These are phyloP conservation scores for Ophonus ardosiacus DNA, from an alignment of 2,888 invertebrate species.

Conservation along the genomic window DNA sequence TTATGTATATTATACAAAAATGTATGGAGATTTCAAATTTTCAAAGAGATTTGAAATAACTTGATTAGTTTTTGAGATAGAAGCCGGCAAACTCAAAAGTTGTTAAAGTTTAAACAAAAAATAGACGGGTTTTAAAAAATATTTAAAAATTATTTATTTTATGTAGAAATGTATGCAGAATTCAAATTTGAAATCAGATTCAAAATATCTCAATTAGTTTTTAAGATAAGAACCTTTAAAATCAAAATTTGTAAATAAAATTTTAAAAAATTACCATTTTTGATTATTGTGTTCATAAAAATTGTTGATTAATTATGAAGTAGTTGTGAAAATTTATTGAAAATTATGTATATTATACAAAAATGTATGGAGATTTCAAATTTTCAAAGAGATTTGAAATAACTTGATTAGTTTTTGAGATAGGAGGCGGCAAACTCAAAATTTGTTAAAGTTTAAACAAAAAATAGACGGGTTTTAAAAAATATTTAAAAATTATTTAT, in stretches of 20 bases:
- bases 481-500: background rate
- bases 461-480: too few relatives aligned
- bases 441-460: too few relatives aligned
- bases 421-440: too few relatives aligned
- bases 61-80: background rate
- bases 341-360: background rate
- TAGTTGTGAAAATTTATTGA: background rate
- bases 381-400: background rate
- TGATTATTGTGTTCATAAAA: background rate
- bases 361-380: background rate
- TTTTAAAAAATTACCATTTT: background rate
- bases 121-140: conserved; percentile 91
- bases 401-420: too few relatives aligned
- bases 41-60: background rate
- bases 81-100: background rate
- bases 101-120: conserved; percentile 77
- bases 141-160: conserved; percentile 71
- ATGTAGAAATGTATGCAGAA: too few relatives aligned
- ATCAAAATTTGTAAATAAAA: too few relatives aligned
- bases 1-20: too few relatives aligned
- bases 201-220: too few relatives aligned
- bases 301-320: too few relatives aligned
- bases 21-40: too few relatives aligned
- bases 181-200: too few relatives aligned
- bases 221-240: too few relatives aligned